Evolutionary conservation across 2,797 vertebrate genomes (phyloP).

Genomic region (Psittacula derbiana): DNA sequence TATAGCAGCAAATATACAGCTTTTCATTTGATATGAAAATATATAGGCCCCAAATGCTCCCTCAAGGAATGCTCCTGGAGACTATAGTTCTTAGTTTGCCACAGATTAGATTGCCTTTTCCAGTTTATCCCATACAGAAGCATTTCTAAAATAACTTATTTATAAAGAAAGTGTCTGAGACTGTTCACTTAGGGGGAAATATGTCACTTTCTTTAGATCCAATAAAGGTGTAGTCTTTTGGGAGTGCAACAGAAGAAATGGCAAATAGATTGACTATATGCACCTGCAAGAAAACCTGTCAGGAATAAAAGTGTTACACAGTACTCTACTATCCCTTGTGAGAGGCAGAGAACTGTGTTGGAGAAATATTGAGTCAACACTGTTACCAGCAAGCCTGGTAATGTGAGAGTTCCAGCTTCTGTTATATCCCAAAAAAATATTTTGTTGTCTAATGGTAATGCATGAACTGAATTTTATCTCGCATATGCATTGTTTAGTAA

Average conservation of each 20-base stretch:
- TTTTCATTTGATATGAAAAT: not conserved
- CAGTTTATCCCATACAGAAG: not conserved
- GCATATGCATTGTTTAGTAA: not conserved
- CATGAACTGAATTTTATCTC: not conserved
- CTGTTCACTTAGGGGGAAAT: not conserved
- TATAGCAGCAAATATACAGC: not conserved
- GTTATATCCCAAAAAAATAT: not conserved
- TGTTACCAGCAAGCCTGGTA: not conserved
- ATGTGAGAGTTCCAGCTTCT: not conserved
- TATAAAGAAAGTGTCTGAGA: not conserved
- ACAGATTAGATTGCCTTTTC: not conserved
- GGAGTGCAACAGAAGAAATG: conserved; percentile 6
- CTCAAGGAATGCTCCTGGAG: not conserved
- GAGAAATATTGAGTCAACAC: not conserved
- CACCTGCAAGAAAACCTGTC: conserved; percentile 48
- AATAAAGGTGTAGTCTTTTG: conserved; percentile 17
- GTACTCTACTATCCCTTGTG: not conserved
- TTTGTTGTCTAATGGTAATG: not conserved
- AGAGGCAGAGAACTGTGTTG: not conserved
- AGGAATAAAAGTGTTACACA: conserved; percentile 1
- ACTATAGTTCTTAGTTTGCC: not conserved
- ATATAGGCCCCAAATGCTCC: not conserved
- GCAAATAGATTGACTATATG: conserved; percentile 22
- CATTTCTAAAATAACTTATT: conserved; percentile 26
- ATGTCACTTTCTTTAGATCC: conserved; percentile 35